Base-by-base conservation (phyloP, 1,140 invertebrate species). In the Drosophila teissieri region DNA sequence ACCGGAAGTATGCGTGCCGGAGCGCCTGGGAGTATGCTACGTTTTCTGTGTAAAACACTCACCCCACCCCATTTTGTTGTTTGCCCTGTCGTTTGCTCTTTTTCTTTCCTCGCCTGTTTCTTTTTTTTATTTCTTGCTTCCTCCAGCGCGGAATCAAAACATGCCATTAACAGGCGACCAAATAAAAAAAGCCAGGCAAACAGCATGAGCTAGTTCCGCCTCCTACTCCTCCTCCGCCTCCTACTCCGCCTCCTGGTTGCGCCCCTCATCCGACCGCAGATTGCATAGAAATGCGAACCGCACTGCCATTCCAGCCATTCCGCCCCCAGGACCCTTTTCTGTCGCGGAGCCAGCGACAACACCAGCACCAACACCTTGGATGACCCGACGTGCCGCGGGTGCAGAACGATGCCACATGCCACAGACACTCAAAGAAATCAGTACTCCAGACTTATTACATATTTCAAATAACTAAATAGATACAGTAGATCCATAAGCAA, bases 91-190 rank as follows among this genome's bases (percentile, higher is more conserved):
- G 57, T n/a, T 37, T 49, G 39, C 17, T 40, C 44, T 68, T 39
- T 64, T 49, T 12, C 31, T 11, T 46, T 40, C 19, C 11, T 4
- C 24, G n/a, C 5, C 31, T 67, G 46, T 69, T 48, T 15, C 4
- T 19, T 22, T n/a, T 24, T 24, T 44, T 36, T 46, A 19, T 52
- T 34, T 17, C 12, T 54, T 22, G 53, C 53, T 74, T 61, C 54
- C 36, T 52, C 24, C 49, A 45, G 65, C 61, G 58, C 63, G 68
- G 60, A 85, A 85, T 85, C 82, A 86, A 78, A 86, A 78, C 82
- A 75, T 73, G 83, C 82, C 83, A 86, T 86, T 82, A 86, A 74
- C 67, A 72, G 62, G 27, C 49, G 24, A n/a, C 34, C 56, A 46
- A 62, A 85, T 58, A 77, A 69, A 40, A 40, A 40, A 42, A 37